phyloP scores from a whole-genome alignment of 2,888 invertebrate species.

The Tribolium freemani region DNA sequence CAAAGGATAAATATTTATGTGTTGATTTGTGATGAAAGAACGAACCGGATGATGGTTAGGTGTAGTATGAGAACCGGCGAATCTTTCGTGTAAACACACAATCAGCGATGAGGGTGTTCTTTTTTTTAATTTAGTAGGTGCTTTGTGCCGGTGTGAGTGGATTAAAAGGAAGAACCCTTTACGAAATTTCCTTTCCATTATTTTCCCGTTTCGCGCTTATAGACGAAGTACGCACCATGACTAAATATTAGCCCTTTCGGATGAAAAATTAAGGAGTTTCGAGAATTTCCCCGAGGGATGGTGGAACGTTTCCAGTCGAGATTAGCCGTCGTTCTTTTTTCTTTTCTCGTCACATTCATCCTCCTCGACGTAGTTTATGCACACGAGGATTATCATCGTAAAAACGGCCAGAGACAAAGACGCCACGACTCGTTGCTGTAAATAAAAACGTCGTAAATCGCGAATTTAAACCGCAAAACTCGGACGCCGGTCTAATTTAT shows the following conservation, averaged over 20 bases:
- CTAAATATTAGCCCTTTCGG: conserved; percentile 45
- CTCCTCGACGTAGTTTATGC: conserved; percentile 17
- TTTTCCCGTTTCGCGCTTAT: conserved; percentile 16
- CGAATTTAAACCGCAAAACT: conserved; percentile 52
- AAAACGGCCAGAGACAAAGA: conserved; percentile 10
- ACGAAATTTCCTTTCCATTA: conserved; percentile 34
- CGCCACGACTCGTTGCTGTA: conserved; percentile 44
- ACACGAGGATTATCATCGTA: conserved; percentile 25
- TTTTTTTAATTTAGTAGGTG: conserved; percentile 33
- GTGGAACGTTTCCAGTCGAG: conserved; percentile 38
- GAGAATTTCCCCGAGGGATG: conserved; percentile 42
- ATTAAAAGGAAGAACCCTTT: conserved; percentile 34
- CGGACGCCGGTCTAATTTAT: conserved; percentile 59
- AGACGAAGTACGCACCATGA: conserved; percentile 28
- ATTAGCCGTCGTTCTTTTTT: conserved; percentile 31
- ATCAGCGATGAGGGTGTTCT: neutral
- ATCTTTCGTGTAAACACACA: conserved; percentile 16
- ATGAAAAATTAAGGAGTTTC: conserved; percentile 47
- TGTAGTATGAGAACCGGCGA: neutral
- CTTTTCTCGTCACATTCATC: conserved; percentile 14
- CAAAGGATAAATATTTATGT: neutral
- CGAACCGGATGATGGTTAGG: neutral
- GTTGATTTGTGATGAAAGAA: neutral
- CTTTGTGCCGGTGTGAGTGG: conserved; percentile 27
- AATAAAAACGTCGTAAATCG: conserved; percentile 62